Evolutionary conservation across 2,888 invertebrate genomes (phyloP), one percentile per base, ranked within the genome.

Genomic region (Lingula anatina): DNA sequence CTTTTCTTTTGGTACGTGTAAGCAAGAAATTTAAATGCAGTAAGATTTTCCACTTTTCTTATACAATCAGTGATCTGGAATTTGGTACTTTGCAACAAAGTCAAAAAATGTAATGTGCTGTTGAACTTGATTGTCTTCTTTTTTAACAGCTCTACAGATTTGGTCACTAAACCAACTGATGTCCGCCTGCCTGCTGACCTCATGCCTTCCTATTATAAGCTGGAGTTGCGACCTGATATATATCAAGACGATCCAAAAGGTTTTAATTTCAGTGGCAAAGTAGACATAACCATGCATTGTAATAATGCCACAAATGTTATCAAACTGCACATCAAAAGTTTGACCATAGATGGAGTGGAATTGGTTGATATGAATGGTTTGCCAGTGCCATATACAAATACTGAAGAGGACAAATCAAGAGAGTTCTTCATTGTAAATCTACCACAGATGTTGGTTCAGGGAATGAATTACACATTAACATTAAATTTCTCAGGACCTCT

Each of bases 401-500:
- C n/a, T n/a, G n/a, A n/a, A n/a, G 50, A 57, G 12, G 71, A 71
- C 48, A 51, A 55, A 15, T 50, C 50, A 18, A 50, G 70, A 39
- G 64, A 72, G 53, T 72, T 72, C 54, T 51, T 66, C 25, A 62
- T 87, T 28, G 77, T 90, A 51, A 79, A 81, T 50, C 75, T 88
- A 57, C 79, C 80, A 25, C 82, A 83, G 44, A 74, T 78, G 25
- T 71, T 90, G 53, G 77, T 78, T 56, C 78, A 76, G 15, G 85
- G 84, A 15, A 77, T 79, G 42, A 81, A 83, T 55, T 90, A 89
- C 71, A 76, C 82, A 45, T 71, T 92, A 55, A 79, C 82, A 57
- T 84, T 90, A 53, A 82, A 83, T 43, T 92, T 85, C 67, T 79
- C 81, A 4, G 91, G 90, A 1, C 79, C 83, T 52, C 78, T 91